These are phyloP conservation scores for Mastacembelus armatus DNA, from an alignment of 2,797 vertebrate genomes.

Conservation along the genomic window DNA sequence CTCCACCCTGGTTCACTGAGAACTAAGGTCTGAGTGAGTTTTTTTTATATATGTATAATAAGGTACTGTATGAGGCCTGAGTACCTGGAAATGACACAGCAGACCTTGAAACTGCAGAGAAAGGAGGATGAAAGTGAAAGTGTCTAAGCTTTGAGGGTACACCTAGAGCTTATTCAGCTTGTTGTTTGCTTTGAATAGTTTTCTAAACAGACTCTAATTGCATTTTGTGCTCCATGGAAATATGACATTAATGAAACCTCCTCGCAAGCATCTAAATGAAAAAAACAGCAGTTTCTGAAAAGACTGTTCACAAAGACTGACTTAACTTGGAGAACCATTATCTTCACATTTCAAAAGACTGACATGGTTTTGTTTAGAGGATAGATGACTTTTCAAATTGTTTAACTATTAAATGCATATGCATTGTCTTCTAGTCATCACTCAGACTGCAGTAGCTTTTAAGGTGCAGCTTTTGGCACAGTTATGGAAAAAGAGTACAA, in stretches of 20 bases:
- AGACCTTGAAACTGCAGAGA: slow-evolving; percentile 11
- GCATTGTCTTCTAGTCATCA: slow-evolving; percentile 12
- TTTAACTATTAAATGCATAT: neutral
- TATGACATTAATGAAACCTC: slow-evolving; percentile 5
- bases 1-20: slow-evolving; percentile 10
- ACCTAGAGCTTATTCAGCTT: slow-evolving; percentile 13
- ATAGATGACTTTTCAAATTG: neutral
- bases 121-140: neutral
- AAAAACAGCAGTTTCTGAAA: neutral
- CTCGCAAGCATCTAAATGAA: neutral
- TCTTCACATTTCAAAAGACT: slow-evolving; percentile 3
- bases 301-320: neutral
- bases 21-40: too few species aligned
- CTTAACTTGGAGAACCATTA: neutral
- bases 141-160: slow-evolving; percentile 7
- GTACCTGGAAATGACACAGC: slow-evolving; percentile 9
- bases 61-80: neutral
- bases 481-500: neutral
- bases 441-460: neutral
- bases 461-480: slow-evolving; percentile 11
- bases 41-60: too few species aligned
- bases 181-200: slow-evolving; percentile 30
- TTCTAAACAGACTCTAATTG: slow-evolving; percentile 10
- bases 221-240: slow-evolving; percentile 5
- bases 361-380: neutral